Evolutionary conservation across 1,140 invertebrate species (phyloP), one percentile per base, ranked within the genome.

Genomic region (Monomorium pharaonis): DNA sequence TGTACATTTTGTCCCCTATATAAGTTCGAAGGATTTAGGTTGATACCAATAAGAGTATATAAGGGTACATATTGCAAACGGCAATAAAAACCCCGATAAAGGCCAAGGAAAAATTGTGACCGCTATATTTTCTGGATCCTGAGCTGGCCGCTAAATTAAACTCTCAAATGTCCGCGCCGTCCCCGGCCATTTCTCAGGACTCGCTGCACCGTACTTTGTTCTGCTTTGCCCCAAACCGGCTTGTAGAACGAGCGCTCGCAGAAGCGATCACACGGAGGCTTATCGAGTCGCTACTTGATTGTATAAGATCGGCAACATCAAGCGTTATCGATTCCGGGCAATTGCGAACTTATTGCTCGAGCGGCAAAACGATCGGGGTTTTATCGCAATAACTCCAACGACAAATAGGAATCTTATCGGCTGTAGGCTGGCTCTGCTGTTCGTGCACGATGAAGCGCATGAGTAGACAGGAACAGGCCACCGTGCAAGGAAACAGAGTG

Each of bases 391-490:
- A 85, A 87, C 18, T 18, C 54, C 30, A 80, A 88, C 89, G 88
- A 92, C 90, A 93, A 93, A 92, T 92, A 92, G 88, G 86, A 90
- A 89, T 88, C 90, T 91, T 92, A 91, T 92, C 92, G 89, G 84
- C 24, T 77, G 62, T 90, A 92, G 88, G 86, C 89, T 86, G 65
- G 76, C 84, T 63, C 81, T 44, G 33, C 4, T 42, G 18, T 49
- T 30, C 10, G n/a, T 49, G 60, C 60, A 21, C 9, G n/a, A 44
- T 51, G 67, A 80, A 67, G 80, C 78, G 85, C 51, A 83, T 67
- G 67, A 60, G 37, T 72, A 60, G 37, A 58, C 33, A 77, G 42
- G 42, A 18, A 65, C 42, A 21, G 21, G 58, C 12, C n/a, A 51
- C 24, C 72, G 47, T 85, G 60, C 16, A 21, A 51, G 56, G 60